Base-by-base conservation (phyloP, 1,140 invertebrate species). In the Trachymyrmex septentrionalis region DNA sequence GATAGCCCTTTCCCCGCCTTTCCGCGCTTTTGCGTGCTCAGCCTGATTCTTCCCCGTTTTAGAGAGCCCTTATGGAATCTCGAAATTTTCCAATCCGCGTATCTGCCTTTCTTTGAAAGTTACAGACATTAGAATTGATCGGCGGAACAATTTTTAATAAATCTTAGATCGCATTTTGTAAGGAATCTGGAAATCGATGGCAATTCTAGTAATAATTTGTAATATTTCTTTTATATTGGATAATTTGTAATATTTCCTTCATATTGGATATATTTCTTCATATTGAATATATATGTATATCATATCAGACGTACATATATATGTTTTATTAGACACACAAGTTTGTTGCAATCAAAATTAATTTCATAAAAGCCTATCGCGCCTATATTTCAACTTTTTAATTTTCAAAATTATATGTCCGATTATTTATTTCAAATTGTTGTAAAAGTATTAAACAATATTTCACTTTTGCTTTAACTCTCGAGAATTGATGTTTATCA, bases 11-110 rank as follows among this genome's bases (percentile, higher is more conserved):
- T 55, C 63, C 19, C 61, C 77, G 76, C n/a, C 30, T 34, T 34
- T 34, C 30, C 30, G 59, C 75, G 67, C 69, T 71, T 71, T 82
- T 64, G 59, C 75, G n/a, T n/a, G 50, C 75, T 14, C 48, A 59
- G 55, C 7, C 38, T 34, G 55, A 75, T 63, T 63, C 24, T 84
- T 73, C 44, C 73, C 61, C 55, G 7, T 57, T 64, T 69, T 24
- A 38, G 77, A n/a, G 24, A 61, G 57, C 30, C 44, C 48, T 34
- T 3, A 1, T 30, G 27, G 53, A 38, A 14, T 61, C 21, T 38
- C 72, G 4, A 50, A n/a, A 57, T 44, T 55, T 48, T 16, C 10
- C 24, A 24, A 38, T 50, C 19, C 50, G 34, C 24, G 24, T 14
- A 38, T 34, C 3, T 3, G 6, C 3, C 50, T 30, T n/a, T 44